Evolutionary conservation across 2,888 invertebrate species (phyloP).

Genomic region (Orchesella flavescens): DNA sequence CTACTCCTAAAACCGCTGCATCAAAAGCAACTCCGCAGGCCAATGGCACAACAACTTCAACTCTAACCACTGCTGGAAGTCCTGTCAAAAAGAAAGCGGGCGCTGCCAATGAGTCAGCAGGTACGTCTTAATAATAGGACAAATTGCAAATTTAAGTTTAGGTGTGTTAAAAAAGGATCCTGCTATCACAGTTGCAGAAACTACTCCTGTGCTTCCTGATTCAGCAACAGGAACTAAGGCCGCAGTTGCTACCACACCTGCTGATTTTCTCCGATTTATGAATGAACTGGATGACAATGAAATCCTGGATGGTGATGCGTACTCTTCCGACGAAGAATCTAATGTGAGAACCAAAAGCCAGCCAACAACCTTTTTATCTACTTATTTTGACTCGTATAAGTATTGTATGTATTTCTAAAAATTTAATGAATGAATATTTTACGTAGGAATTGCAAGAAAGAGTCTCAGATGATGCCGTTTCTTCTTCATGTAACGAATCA

Average conservation of each 20-base stretch:
- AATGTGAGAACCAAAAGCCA: too few species aligned
- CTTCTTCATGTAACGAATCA: constrained; percentile 77
- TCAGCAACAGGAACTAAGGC: constrained; percentile 43
- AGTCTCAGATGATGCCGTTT: constrained; percentile 76
- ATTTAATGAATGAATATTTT: constrained; percentile 13
- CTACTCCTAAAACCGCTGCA: constrained; percentile 40
- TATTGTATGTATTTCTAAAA: neutral
- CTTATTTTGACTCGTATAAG: too few species aligned
- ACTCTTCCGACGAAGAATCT: constrained; percentile 69
- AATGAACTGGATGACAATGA: constrained; percentile 58
- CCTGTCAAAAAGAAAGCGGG: constrained; percentile 50
- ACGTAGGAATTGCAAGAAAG: constrained; percentile 69
- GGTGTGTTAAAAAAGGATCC: too few species aligned
- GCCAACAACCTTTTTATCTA: too few species aligned
- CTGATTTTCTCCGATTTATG: constrained; percentile 63
- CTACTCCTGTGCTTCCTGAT: constrained; percentile 61
- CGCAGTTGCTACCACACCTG: constrained; percentile 4
- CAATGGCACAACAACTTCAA: constrained; percentile 52
- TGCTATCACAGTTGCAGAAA: constrained; percentile 14
- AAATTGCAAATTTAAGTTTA: too few species aligned
- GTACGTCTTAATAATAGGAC: too few species aligned
- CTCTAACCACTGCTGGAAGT: constrained; percentile 31
- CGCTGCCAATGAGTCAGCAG: constrained; percentile 40
- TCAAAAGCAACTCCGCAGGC: constrained; percentile 47
- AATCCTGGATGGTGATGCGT: constrained; percentile 65